Evolutionary conservation across 2,113 vertebrate genomes (phyloP).

Genomic region (Propithecus coquereli): DNA sequence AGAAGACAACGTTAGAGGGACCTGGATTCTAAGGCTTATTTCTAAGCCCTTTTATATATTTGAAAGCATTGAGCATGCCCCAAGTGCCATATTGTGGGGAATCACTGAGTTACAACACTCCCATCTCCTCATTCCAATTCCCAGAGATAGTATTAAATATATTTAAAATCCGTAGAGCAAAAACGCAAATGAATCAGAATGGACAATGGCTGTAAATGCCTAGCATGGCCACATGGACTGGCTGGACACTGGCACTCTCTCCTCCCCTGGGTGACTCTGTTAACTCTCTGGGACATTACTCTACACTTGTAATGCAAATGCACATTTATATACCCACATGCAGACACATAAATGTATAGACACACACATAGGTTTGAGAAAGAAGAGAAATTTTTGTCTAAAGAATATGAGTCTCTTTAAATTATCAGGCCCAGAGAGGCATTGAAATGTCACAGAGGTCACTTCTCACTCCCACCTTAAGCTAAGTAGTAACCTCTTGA

Average conservation of each 20-base stretch:
- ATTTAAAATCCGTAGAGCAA: not conserved
- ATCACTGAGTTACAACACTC: not conserved
- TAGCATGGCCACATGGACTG: not conserved
- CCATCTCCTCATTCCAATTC: not conserved
- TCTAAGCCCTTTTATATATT: not conserved
- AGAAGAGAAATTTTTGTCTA: not conserved
- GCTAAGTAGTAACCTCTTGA: not conserved
- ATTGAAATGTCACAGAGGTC: not conserved
- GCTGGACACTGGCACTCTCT: accelerated
- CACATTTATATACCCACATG: not conserved
- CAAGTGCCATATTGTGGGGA: not conserved
- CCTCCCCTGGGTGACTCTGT: not conserved
- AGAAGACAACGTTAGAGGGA: not conserved
- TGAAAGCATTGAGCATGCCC: not conserved
- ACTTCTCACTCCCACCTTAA: not conserved
- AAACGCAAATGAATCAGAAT: not conserved
- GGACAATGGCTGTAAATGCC: not conserved
- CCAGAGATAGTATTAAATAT: not conserved
- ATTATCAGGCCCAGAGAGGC: not conserved
- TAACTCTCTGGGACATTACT: not conserved
- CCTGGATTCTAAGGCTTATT: not conserved
- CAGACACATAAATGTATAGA: not conserved
- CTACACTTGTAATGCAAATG: not conserved
- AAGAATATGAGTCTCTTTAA: not conserved
- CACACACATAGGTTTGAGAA: not conserved